Conservation (phyloP, 2,888 invertebrate genomes). For the Folsomia candida region DNA sequence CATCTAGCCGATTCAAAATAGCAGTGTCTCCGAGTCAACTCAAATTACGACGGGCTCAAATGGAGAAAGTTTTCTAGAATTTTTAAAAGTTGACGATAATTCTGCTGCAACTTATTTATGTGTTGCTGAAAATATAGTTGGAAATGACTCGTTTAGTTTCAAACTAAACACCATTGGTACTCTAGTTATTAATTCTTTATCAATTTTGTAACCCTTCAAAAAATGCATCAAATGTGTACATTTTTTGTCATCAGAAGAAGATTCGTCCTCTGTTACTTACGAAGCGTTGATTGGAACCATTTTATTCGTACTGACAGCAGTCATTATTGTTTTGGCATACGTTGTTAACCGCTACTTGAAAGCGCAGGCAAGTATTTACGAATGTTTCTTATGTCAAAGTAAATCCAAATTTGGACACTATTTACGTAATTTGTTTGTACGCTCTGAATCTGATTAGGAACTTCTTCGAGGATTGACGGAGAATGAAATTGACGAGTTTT, state of each 20-base stretch:
- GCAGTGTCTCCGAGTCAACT: background rate
- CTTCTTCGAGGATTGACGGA: slow-evolving; percentile 25
- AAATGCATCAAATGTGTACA: too few species aligned
- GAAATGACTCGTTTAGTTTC: background rate
- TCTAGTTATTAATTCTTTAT: too few species aligned
- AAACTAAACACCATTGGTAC: slow-evolving; percentile 1
- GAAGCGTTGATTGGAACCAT: slow-evolving; percentile 11
- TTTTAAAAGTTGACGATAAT: slow-evolving; percentile 16
- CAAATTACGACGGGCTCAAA: slow-evolving; percentile 4
- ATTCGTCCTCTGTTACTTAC: slow-evolving; percentile 9
- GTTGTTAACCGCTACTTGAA: slow-evolving; percentile 19
- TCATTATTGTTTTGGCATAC: slow-evolving; percentile 10
- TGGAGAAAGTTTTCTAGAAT: slow-evolving; percentile 29
- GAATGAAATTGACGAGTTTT: slow-evolving; percentile 34
- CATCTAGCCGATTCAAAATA: background rate
- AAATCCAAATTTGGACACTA: background rate
- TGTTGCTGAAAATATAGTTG: slow-evolving; percentile 10
- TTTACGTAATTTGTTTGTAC: background rate
- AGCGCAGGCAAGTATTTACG: slow-evolving; percentile 14
- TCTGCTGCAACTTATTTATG: slow-evolving; percentile 1
- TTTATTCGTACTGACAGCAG: slow-evolving; percentile 8
- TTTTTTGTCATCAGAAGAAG: too few species aligned
- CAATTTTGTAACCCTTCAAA: too few species aligned
- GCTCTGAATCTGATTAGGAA: slow-evolving; percentile 2
- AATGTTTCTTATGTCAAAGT: background rate